Evolutionary conservation across 1,140 invertebrate species (phyloP).

Genomic region (Macrostomum lignano): DNA sequence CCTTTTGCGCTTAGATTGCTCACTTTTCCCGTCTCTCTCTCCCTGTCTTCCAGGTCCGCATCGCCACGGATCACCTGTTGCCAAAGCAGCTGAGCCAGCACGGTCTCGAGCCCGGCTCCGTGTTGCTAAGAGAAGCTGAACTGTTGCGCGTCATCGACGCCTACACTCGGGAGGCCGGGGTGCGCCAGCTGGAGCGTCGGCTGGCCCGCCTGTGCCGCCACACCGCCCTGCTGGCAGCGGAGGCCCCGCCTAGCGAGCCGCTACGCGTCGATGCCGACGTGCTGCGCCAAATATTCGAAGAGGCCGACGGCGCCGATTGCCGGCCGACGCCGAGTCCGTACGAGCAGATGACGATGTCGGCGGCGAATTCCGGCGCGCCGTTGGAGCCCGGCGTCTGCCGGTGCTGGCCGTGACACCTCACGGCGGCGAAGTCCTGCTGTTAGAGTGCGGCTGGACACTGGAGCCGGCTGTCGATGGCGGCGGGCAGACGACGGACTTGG

Average conservation of each 20-base stretch:
- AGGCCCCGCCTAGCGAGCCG: too few relatives aligned
- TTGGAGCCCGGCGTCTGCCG: constrained; percentile 30
- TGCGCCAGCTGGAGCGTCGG: constrained; percentile 31
- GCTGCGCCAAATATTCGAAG: background rate
- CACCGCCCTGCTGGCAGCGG: constrained; percentile 31
- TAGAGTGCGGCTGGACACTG: constrained; percentile 30
- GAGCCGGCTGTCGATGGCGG: constrained; percentile 30
- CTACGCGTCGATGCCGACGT: too few relatives aligned
- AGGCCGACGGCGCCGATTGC: constrained; percentile 7
- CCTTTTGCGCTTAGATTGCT: too few relatives aligned
- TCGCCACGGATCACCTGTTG: constrained; percentile 31
- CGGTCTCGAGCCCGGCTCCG: too few relatives aligned
- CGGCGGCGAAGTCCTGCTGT: constrained; percentile 33
- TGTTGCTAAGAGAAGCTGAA: too few relatives aligned
- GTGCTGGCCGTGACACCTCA: constrained; percentile 33
- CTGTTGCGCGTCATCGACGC: too few relatives aligned
- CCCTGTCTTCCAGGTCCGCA: too few relatives aligned
- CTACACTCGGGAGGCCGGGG: constrained; percentile 35
- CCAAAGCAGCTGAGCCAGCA: constrained; percentile 33
- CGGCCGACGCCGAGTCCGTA: constrained; percentile 4
- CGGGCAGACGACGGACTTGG: constrained; percentile 35
- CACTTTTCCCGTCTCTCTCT: too few relatives aligned
- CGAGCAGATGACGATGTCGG: constrained; percentile 3
- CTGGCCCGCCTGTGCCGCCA: constrained; percentile 31
- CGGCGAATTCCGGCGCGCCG: constrained; percentile 15